Base-by-base conservation (phyloP, 1,140 invertebrate genomes). In the Calliphora vicina region DNA sequence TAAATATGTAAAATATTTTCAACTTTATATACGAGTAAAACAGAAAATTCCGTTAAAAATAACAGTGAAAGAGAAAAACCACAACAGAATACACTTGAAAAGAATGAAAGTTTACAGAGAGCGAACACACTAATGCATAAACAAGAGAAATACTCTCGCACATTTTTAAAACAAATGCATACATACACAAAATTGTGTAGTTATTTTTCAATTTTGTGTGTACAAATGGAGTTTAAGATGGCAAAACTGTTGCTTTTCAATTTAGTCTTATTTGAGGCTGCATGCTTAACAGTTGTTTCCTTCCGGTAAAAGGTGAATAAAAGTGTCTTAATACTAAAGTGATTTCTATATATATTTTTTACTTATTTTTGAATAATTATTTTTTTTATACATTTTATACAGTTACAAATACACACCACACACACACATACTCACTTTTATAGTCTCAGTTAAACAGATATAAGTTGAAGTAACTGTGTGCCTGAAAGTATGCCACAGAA, bases 171-270 rank as follows among this genome's bases (percentile, higher is more conserved):
- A 67, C 9, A 67, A 67, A 20, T n/a, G 61, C 61, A 67, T 67
- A 67, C 61, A 67, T 67, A 67, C 61, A 67, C 61, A 67, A 67
- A 57, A 67, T 67, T 67, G 9, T 67, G 61, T 67, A n/a, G 1
- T 35, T 35, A 35, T 67, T 12, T 67, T 10, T 23, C 9, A 1
- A 1, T 67, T 67, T 67, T 23, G n/a, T n/a, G n/a, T n/a, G n/a
- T n/a, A 61, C 50, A 78, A 78, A 78, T 78, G 74, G 74, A 78
- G 74, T 78, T 43, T 6, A 78, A 25, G 10, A 42, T 25, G 9
- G 8, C 20, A 23, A 25, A 78, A 78, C 74, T 78, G 74, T 78
- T 78, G 74, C 74, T 78, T 43, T 25, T 78, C 74, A 15, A 43
- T 43, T 78, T 26, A 78, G 61, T 67, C 61, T 67, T 67, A 67